A percentile compares a stretch with the other conserved stretches of the same genome.
Evolutionary conservation across 2,888 invertebrate species (phyloP).

Genomic region (Resseliella maxima): DNA sequence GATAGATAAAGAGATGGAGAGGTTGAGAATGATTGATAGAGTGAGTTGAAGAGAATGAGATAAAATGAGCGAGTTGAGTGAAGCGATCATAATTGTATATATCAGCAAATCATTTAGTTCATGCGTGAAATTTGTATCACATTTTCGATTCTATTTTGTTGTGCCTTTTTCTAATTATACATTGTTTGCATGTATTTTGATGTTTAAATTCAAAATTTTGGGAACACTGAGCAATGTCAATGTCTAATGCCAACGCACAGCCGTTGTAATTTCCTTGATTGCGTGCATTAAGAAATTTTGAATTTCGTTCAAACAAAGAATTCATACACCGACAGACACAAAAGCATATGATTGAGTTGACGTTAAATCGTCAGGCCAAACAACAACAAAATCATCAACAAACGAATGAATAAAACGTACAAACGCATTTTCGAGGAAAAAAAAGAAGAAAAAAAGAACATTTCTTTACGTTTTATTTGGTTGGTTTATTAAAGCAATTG

Average conservation of each 20-base stretch:
- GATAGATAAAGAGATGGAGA: not conserved
- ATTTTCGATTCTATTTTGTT: not conserved
- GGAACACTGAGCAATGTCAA: not conserved
- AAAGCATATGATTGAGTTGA: not conserved
- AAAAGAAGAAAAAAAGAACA: not conserved
- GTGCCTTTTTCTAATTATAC: not conserved
- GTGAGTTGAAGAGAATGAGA: not conserved
- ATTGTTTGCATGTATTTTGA: no score
- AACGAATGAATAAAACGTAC: not conserved
- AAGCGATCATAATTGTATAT: not conserved
- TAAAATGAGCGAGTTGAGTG: not conserved
- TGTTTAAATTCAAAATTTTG: no score
- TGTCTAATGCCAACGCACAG: not conserved
- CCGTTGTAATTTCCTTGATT: not conserved
- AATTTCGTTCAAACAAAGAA: not conserved
- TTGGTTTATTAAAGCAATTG: constrained; percentile 12
- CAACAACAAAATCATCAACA: constrained; percentile 1
- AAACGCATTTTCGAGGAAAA: not conserved
- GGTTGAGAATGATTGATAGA: no score
- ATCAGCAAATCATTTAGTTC: not conserved
- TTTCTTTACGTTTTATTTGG: not conserved
- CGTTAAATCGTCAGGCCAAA: not conserved
- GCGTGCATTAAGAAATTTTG: not conserved
- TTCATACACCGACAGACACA: not conserved
- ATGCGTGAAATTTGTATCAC: constrained; percentile 24